Evolutionary conservation across 2,888 invertebrate species (phyloP), one percentile per base, ranked within the genome.

Genomic region (Phyllotreta striolata): DNA sequence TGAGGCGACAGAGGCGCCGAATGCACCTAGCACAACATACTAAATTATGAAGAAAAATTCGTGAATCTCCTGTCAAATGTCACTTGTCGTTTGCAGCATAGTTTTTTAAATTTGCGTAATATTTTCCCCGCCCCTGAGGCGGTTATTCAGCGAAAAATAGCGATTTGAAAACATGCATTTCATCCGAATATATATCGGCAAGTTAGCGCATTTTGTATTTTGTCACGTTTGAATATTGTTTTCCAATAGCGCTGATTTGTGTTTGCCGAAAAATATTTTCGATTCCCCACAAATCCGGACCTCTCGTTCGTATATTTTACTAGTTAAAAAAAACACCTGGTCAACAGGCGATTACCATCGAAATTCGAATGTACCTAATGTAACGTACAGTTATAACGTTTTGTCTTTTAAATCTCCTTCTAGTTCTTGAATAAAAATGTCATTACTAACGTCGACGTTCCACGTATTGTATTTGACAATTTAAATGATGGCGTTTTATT

Each of bases 151-250:
- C 4, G 43, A 44, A n/a, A 24, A 24, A 24, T 24, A 3, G 24
- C 24, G 24, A 24, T 24, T 24, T 1, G 4, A 24, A 24, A 24
- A 24, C 24, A 24, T 3, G 2, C 24, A 24, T 24, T 24, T 24
- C 24, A 24, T 24, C 24, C 24, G 24, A 24, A 24, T 62, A 43
- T 62, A 43, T 24, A 51, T 51, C 37, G 40, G 13, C 37, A 43
- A 62, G 51, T 62, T 62, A 56, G 56, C 62, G 52, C 49, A 56
- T 62, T 62, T 55, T 47, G 51, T 43, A 49, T 10, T 46, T 43
- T 41, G 44, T 46, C 56, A 56, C 56, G 62, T 62, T 44, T 44
- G 10, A 44, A 8, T 10, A 44, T n/a, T 12, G 10, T 7, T 44
- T 44, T 44, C 12, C 12, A 8, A 7, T 10, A n/a, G 1, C 10